phyloP scores from a whole-genome alignment of 2,797 vertebrate species.

The Helicolenus hilgendorfi region DNA sequence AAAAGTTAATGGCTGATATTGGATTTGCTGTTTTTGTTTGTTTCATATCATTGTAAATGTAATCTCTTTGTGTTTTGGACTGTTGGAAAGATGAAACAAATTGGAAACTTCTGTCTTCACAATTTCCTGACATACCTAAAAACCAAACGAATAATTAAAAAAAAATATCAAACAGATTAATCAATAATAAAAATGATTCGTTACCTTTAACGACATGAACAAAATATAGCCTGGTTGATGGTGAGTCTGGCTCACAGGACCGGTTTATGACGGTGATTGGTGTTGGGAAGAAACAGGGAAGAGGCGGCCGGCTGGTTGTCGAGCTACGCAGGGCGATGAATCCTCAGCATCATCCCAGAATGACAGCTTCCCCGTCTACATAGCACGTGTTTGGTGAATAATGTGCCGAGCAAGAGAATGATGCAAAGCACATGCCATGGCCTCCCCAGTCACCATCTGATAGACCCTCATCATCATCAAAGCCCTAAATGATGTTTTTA shows the following conservation, averaged over 20 bases:
- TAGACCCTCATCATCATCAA: slow-evolving; percentile 18
- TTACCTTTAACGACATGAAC: not conserved
- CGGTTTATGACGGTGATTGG: slow-evolving; percentile 7
- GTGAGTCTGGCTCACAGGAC: not conserved
- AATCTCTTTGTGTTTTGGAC: too few species aligned
- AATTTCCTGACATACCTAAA: not conserved
- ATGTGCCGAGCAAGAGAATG: slow-evolving; percentile 4
- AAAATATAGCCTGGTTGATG: not conserved
- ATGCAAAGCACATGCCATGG: not conserved
- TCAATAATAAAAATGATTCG: not conserved
- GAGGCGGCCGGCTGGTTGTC: not conserved
- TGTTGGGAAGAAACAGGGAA: not conserved
- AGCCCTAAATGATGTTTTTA: slow-evolving; percentile 41
- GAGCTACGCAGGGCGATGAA: slow-evolving; percentile 8
- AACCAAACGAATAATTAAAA: not conserved
- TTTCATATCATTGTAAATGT: too few species aligned
- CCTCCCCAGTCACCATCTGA: slow-evolving; percentile 4
- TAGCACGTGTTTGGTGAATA: not conserved
- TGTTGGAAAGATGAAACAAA: too few species aligned
- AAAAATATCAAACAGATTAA: not conserved
- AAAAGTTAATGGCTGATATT: not conserved
- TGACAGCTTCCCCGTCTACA: not conserved
- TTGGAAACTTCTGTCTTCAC: not conserved
- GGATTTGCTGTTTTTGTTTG: too few species aligned
- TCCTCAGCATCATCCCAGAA: slow-evolving; percentile 8